A percentile compares a stretch with the other conserved stretches of the same genome.
phyloP scores from a whole-genome alignment of 2,797 vertebrate genomes.

The Atherinosoma microstoma region DNA sequence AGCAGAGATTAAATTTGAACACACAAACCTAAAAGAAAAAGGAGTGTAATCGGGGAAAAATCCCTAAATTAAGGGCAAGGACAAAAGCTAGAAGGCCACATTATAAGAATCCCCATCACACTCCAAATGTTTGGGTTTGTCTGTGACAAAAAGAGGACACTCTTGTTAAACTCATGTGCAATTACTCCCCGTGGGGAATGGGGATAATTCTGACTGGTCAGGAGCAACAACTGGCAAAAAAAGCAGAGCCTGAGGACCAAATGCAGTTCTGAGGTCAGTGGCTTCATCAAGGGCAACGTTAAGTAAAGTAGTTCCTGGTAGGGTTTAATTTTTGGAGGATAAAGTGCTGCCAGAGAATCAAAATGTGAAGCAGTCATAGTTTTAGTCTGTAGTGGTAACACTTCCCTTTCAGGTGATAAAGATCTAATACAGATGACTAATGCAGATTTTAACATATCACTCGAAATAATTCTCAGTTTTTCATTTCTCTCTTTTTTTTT shows the following conservation, averaged over 20 bases:
- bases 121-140: constrained; percentile 15
- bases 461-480: not conserved
- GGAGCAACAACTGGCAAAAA: not conserved
- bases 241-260: not conserved
- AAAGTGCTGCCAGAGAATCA: not conserved
- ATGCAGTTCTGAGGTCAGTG: not conserved
- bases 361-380: not conserved
- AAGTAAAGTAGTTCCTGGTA: not conserved
- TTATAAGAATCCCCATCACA: not conserved
- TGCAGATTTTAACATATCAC: not conserved
- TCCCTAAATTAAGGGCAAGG: not conserved
- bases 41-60: not conserved
- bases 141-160: constrained; percentile 9
- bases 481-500: not conserved
- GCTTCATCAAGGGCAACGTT: not conserved
- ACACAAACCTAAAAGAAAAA: not conserved
- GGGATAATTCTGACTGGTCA: not conserved
- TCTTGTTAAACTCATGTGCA: constrained; percentile 17
- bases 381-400: not conserved
- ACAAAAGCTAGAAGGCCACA: not conserved
- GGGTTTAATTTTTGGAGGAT: not conserved
- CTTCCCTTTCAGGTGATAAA: not conserved
- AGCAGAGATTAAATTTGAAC: not conserved
- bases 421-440: not conserved
- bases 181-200: constrained; percentile 1